phyloP scores from a whole-genome alignment of 1,140 invertebrate species.

The Drosophila ercepeae region DNA sequence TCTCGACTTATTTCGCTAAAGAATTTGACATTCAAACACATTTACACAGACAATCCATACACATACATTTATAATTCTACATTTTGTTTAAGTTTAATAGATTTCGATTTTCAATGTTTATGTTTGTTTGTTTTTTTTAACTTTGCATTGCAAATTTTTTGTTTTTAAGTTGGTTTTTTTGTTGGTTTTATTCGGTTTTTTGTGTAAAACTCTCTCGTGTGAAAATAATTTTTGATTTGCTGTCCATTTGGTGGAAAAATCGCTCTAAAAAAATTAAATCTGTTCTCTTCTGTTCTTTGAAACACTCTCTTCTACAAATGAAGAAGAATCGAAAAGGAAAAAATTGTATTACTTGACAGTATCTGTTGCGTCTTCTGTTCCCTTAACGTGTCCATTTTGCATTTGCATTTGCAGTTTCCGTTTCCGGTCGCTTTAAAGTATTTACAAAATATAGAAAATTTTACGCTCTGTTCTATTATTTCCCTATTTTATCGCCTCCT shows the following conservation, averaged over 20 bases:
- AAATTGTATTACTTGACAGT: not conserved
- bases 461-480: conserved; percentile 11
- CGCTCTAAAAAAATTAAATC: conserved; percentile 10
- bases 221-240: conserved; percentile 58
- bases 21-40: conserved; percentile 68
- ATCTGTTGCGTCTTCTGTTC: not conserved
- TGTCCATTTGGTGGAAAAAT: conserved; percentile 17
- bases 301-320: not conserved
- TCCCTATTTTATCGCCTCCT: not conserved
- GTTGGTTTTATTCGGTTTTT: conserved; percentile 4
- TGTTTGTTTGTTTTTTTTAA: conserved; percentile 3
- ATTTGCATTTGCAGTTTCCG: not conserved
- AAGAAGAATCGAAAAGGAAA: conserved; percentile 14
- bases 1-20: conserved; percentile 41
- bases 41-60: conserved; percentile 68
- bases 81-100: conserved; percentile 28
- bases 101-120: conserved; percentile 37
- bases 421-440: conserved; percentile 23
- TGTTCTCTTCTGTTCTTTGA: not conserved
- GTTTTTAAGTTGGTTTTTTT: conserved; percentile 5
- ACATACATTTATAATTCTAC: conserved; percentile 44
- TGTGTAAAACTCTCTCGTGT: conserved; percentile 36
- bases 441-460: conserved; percentile 49
- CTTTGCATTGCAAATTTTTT: conserved; percentile 36
- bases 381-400: too few species aligned